Percentiles rank a stretch among this genome's conserved stretches.
These are phyloP conservation scores for Catocala fraxini DNA, from an alignment of 2,888 invertebrate genomes.

Conservation along the genomic window DNA sequence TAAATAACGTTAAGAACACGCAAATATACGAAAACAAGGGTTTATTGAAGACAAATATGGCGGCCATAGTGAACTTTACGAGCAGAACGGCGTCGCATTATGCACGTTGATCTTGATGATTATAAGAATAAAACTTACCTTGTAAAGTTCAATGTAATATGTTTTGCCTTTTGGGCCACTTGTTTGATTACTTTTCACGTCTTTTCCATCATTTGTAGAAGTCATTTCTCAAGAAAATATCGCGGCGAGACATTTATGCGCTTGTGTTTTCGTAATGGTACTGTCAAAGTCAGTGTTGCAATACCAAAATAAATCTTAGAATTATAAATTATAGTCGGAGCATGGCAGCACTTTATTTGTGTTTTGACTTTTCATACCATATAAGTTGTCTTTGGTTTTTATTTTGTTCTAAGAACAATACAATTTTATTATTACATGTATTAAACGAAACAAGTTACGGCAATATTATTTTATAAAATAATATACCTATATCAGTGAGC, in stretches of 20 bases:
- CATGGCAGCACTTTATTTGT: not conserved
- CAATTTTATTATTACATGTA: too few species aligned
- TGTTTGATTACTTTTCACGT: conserved; percentile 84
- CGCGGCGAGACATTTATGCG: conserved; percentile 87
- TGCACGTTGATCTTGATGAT: conserved; percentile 51
- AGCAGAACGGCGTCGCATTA: conserved; percentile 80
- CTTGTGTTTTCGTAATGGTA: conserved; percentile 86
- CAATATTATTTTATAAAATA: too few species aligned
- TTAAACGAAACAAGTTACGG: too few species aligned
- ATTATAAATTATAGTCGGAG: not conserved
- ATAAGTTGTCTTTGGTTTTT: not conserved
- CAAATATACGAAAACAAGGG: conserved; percentile 82
- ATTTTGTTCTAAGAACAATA: not conserved
- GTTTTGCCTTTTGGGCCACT: conserved; percentile 82
- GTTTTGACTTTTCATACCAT: not conserved
- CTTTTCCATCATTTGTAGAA: conserved; percentile 87
- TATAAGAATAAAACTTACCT: conserved; percentile 77
- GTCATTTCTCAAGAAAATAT: conserved; percentile 88
- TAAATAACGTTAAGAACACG: conserved; percentile 45
- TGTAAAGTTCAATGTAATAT: conserved; percentile 84
- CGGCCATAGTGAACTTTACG: conserved; percentile 80
- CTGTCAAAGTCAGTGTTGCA: conserved; percentile 83
- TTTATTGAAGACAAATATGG: conserved; percentile 83
- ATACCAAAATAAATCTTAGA: conserved; percentile 31
- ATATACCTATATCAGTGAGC: too few species aligned